A percentile compares a stretch with the other conserved stretches of the same genome.
phyloP scores from a whole-genome alignment of 2,888 invertebrate species.

The Endomychus coccineus region DNA sequence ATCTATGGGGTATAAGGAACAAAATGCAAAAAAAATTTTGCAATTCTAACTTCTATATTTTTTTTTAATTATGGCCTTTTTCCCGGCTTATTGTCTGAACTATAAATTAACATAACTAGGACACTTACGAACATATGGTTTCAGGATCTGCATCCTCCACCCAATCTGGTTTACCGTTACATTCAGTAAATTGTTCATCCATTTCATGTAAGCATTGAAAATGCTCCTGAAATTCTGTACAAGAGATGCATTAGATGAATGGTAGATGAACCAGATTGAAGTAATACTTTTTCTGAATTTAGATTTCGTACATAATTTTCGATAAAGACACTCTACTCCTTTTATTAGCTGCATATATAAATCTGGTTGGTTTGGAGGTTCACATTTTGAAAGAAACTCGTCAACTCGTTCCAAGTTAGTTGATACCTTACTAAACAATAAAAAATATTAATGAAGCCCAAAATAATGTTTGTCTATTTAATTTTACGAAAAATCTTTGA shows the following conservation, averaged over 20 bases:
- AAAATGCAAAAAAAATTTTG: too few species aligned
- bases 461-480: neutral
- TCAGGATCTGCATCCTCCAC: conserved; percentile 42
- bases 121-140: conserved; percentile 43
- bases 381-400: conserved; percentile 40
- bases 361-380: conserved; percentile 38
- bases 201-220: conserved; percentile 43
- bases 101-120: conserved; percentile 7
- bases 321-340: conserved; percentile 42
- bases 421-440: conserved; percentile 31
- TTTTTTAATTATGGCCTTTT: too few species aligned
- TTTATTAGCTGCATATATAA: conserved; percentile 45
- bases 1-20: too few species aligned
- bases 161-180: conserved; percentile 51
- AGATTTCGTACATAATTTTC: conserved; percentile 39
- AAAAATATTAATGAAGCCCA: neutral
- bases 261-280: neutral
- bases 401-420: conserved; percentile 40
- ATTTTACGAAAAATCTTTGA: conserved; percentile 6
- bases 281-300: conserved; percentile 22
- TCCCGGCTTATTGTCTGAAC: too few species aligned
- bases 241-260: neutral
- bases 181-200: conserved; percentile 46
- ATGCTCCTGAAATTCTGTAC: conserved; percentile 35
- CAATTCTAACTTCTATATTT: too few species aligned